phyloP scores from a whole-genome alignment of 2,888 invertebrate genomes.

The Andrena bucephala region DNA sequence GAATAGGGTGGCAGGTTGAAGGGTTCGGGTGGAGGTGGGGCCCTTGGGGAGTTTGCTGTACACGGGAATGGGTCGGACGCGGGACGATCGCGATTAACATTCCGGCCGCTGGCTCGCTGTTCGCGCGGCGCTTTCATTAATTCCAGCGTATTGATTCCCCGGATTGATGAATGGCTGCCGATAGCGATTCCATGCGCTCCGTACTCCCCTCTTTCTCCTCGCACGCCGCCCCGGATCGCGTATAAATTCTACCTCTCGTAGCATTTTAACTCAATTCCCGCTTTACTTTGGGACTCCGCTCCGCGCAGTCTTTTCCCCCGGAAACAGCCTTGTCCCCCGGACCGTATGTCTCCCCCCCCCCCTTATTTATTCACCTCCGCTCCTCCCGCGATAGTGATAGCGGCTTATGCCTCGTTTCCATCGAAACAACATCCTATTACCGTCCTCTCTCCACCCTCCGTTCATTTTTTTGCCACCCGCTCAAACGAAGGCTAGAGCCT shows the following conservation, averaged over 20 bases:
- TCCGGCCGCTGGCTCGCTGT: slow-evolving; percentile 85
- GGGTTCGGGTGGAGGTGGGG: slow-evolving; percentile 72
- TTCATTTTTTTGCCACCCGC: neutral
- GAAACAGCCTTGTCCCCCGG: slow-evolving; percentile 11
- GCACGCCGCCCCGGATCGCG: slow-evolving; percentile 52
- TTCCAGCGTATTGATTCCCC: slow-evolving; percentile 85
- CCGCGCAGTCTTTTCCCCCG: slow-evolving; percentile 54
- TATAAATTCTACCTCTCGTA: slow-evolving; percentile 74
- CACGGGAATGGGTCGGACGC: slow-evolving; percentile 81
- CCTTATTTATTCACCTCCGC: slow-evolving; percentile 10
- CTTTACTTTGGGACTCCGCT: slow-evolving; percentile 58
- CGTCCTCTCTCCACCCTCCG: neutral
- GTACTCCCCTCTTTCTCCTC: slow-evolving; percentile 64
- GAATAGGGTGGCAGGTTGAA: slow-evolving; percentile 63
- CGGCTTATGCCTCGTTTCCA: slow-evolving; percentile 34
- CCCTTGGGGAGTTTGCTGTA: slow-evolving; percentile 81
- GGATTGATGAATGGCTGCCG: slow-evolving; percentile 85
- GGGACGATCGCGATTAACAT: slow-evolving; percentile 85
- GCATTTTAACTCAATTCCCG: slow-evolving; percentile 77
- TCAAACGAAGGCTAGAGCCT: neutral
- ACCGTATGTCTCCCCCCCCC: slow-evolving; percentile 9
- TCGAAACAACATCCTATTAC: slow-evolving; percentile 5
- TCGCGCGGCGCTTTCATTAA: slow-evolving; percentile 85
- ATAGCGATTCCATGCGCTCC: slow-evolving; percentile 84
- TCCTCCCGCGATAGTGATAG: slow-evolving; percentile 14